Evolutionary conservation across 2,888 invertebrate genomes (phyloP), one percentile per base, ranked within the genome.

Genomic region (Neoitamus cyanurus): DNA sequence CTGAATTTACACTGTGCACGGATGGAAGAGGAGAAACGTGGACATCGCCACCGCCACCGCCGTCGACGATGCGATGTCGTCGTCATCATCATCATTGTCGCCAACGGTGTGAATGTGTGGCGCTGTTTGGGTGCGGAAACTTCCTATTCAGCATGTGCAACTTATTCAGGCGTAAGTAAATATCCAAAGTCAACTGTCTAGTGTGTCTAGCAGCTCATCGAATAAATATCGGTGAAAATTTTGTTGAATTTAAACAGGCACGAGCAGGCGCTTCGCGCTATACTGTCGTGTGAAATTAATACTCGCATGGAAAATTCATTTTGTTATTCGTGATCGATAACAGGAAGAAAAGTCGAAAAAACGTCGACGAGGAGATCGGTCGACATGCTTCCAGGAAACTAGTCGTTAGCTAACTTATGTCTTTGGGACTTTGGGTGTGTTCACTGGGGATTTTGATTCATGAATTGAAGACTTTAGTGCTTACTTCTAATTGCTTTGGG

Each of bases 121-220:
- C 13, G 15, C 9, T 78, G 48, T 78, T 78, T 78, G 78, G 48
- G 48, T 78, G 78, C 48, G 46, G 48, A 78, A 48, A 78, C 31
- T 42, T 42, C 77, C 77, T 46, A 46, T 77, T 77, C 46, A 46
- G 30, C 77, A 46, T 77, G 36, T 73, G 73, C 37, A 34, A 73
- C 13, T 58, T 77, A 46, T 46, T 25, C 77, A 77, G 13, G 46
- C 36, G 37, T 77, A 42, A 42, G 70, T 58, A 58, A 58, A 58
- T 25, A 58, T 58, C 58, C 15, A 58, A 58, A 58, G 58, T 58
- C 58, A 58, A 58, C 58, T 58, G 58, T 58, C 58, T 58, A 37
- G 42, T n/a, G 42, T 42, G 42, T 58, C 58, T 25, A 58, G 58
- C 58, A 20, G 25, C 25, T 58, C 15, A 20, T 42, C 42, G 42